Conservation (phyloP, 2,888 invertebrate species). For the Herminia tarsipennalis region DNA sequence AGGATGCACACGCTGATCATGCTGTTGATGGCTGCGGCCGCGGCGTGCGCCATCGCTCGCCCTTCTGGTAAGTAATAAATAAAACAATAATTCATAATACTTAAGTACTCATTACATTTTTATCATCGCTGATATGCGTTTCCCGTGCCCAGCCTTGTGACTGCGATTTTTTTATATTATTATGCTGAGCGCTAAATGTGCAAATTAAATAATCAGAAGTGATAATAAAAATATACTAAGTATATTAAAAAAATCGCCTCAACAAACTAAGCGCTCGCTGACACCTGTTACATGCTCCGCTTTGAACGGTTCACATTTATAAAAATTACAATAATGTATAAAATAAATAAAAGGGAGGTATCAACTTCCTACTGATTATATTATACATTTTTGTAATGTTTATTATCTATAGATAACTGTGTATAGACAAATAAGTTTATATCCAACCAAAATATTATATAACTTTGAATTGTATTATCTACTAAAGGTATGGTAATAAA, state of each 20-base stretch:
- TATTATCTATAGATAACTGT: too few relatives aligned
- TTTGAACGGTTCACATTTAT: background rate
- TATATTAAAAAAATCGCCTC: background rate
- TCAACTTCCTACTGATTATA: background rate
- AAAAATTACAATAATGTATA: background rate
- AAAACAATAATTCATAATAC: constrained; percentile 1
- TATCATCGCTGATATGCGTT: constrained; percentile 46
- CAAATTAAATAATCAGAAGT: constrained; percentile 6
- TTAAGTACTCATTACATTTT: constrained; percentile 4
- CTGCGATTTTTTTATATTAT: constrained; percentile 23
- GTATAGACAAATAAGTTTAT: too few relatives aligned
- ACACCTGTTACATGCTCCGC: constrained; percentile 57
- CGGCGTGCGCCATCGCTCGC: constrained; percentile 60
- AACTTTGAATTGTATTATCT: too few relatives aligned
- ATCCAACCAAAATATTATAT: too few relatives aligned
- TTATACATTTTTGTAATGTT: too few relatives aligned
- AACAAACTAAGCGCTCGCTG: constrained; percentile 2
- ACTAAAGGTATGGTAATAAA: too few relatives aligned
- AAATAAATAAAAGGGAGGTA: background rate
- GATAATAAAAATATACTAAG: background rate
- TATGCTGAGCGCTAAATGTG: constrained; percentile 15
- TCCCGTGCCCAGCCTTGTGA: constrained; percentile 34
- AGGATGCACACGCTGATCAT: constrained; percentile 63
- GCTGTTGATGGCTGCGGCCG: constrained; percentile 53
- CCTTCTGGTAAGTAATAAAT: constrained; percentile 60